A percentile compares a stretch with the other conserved stretches of the same genome.
These are phyloP conservation scores for Nycticorax nycticorax DNA, from an alignment of 2,113 vertebrate genomes.

Conservation along the genomic window DNA sequence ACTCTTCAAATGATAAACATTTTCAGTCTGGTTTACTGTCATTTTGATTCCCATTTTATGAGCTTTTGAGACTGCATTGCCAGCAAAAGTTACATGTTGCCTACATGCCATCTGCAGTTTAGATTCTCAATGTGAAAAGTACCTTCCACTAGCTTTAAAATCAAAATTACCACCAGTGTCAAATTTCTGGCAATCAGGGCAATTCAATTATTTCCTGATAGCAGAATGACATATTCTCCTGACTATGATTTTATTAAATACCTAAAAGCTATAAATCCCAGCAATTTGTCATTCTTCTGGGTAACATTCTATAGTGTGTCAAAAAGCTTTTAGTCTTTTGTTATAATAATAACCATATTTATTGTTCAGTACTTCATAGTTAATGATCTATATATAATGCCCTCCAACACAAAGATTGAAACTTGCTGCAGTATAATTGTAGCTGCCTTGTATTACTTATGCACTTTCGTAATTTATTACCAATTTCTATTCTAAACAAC, in stretches of 20 bases:
- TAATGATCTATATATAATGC: neutral
- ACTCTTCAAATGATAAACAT: neutral
- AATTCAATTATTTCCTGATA: constrained; percentile 44
- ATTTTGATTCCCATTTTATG: constrained; percentile 37
- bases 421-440: neutral
- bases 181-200: constrained; percentile 22
- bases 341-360: constrained; percentile 35
- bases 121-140: constrained; percentile 9
- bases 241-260: constrained; percentile 38
- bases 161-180: constrained; percentile 33
- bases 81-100: neutral
- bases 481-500: neutral
- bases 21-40: neutral
- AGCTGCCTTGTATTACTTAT: neutral
- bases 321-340: constrained; percentile 51
- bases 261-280: constrained; percentile 23
- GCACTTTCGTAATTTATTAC: neutral
- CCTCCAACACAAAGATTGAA: neutral
- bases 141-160: constrained; percentile 43
- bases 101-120: neutral
- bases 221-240: neutral
- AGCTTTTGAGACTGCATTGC: neutral
- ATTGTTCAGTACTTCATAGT: constrained; percentile 12
- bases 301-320: neutral
- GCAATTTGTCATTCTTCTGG: constrained; percentile 9